These are phyloP conservation scores for Cryptus viduatorius DNA, from an alignment of 2,888 invertebrate genomes.

Conservation along the genomic window DNA sequence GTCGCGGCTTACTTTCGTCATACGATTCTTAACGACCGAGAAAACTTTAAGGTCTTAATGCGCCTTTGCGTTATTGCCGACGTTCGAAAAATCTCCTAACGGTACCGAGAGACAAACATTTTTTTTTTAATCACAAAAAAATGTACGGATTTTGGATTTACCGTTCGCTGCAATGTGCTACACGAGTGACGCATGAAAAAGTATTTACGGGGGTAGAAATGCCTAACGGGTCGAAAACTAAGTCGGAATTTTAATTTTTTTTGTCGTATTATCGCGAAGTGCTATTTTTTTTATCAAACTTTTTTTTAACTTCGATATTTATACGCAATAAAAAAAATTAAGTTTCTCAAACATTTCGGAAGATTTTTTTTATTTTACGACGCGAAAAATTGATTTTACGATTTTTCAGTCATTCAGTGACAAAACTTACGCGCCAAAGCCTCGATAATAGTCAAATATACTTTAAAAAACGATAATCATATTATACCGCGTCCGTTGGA, in stretches of 20 bases:
- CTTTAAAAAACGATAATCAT: background rate
- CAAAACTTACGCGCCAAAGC: background rate
- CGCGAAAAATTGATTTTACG: too few species aligned
- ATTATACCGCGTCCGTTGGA: background rate
- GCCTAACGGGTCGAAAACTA: background rate
- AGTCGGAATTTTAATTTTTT: background rate
- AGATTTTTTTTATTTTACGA: background rate
- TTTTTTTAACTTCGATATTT: too few species aligned
- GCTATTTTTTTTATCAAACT: too few species aligned
- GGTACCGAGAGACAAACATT: slow-evolving; percentile 4
- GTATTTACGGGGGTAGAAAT: background rate
- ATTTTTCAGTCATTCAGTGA: background rate
- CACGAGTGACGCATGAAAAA: background rate
- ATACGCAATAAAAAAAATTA: too few species aligned
- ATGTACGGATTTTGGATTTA: slow-evolving; percentile 25
- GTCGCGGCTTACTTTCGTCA: slow-evolving; percentile 13
- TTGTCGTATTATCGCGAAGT: too few species aligned
- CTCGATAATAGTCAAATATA: background rate
- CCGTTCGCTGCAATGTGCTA: slow-evolving; percentile 14
- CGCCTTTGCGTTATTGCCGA: background rate
- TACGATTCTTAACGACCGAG: slow-evolving; percentile 28
- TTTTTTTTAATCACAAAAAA: slow-evolving; percentile 30
- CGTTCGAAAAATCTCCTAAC: slow-evolving; percentile 17
- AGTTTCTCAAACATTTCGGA: too few species aligned
- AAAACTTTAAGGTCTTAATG: slow-evolving; percentile 2